phyloP scores from a whole-genome alignment of 2,888 invertebrate genomes.

The Erannis defoliaria region DNA sequence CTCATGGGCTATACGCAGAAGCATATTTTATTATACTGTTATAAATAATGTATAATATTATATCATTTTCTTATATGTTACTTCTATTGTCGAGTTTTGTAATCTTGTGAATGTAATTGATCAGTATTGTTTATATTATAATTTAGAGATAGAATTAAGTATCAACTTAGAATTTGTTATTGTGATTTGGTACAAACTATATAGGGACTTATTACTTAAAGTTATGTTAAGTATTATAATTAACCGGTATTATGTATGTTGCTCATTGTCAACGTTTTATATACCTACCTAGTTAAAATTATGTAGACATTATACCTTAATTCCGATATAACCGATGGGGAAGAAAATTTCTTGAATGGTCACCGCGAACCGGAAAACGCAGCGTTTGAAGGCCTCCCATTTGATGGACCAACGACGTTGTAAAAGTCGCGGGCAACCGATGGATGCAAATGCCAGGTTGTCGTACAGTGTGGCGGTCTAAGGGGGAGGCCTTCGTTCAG shows the following conservation, averaged over 20 bases:
- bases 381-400: too few relatives aligned
- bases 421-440: too few relatives aligned
- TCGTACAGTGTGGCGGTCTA: too few relatives aligned
- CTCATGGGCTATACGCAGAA: too few relatives aligned
- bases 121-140: conserved; percentile 67
- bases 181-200: conserved; percentile 63
- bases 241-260: conserved; percentile 40
- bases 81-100: conserved; percentile 12
- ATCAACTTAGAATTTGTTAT: conserved; percentile 48
- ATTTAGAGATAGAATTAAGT: conserved; percentile 50
- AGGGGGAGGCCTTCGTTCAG: too few relatives aligned
- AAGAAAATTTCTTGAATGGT: too few relatives aligned
- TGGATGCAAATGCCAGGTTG: too few relatives aligned
- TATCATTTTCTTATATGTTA: neutral
- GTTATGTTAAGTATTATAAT: conserved; percentile 45
- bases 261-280: conserved; percentile 50
- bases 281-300: neutral
- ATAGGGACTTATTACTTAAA: conserved; percentile 45
- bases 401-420: too few relatives aligned
- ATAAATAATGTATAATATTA: neutral
- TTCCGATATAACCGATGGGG: too few relatives aligned
- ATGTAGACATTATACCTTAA: neutral
- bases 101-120: conserved; percentile 45
- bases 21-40: too few relatives aligned
- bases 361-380: too few relatives aligned